Conservation (phyloP, 2,113 vertebrate species). For the Scortum barcoo region DNA sequence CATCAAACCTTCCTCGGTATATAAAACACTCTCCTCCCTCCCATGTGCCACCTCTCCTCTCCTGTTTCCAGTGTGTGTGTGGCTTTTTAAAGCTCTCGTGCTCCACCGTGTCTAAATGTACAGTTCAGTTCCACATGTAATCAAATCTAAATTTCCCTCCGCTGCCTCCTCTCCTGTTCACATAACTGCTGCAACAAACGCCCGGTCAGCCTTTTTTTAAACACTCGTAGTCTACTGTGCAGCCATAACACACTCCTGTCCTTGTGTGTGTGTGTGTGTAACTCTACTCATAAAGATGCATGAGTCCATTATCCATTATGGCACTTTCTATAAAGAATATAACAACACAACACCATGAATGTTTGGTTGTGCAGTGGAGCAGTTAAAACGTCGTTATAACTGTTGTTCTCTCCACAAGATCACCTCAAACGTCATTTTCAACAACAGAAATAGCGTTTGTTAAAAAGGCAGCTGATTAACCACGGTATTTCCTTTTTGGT, state of each 20-base stretch:
- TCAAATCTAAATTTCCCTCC: conserved; percentile 43
- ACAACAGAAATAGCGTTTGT: neutral
- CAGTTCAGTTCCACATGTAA: conserved; percentile 40
- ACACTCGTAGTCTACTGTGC: neutral
- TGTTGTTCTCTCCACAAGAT: too few relatives aligned
- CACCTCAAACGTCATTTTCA: too few relatives aligned
- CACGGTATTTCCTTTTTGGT: neutral
- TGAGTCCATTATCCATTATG: neutral
- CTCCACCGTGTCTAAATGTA: conserved; percentile 26
- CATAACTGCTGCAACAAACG: conserved; percentile 8
- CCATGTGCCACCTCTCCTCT: neutral
- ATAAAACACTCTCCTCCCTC: neutral
- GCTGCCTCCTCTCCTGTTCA: conserved; percentile 11
- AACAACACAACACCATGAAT: too few relatives aligned
- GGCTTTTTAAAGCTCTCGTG: conserved; percentile 33
- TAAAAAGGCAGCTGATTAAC: neutral
- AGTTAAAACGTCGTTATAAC: too few relatives aligned
- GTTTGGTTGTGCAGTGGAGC: too few relatives aligned
- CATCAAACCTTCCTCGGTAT: conserved; percentile 51
- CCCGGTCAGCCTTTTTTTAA: conserved; percentile 21
- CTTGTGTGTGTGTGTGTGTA: too few relatives aligned
- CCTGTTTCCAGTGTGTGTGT: conserved; percentile 7
- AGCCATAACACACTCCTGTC: neutral
- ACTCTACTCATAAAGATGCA: neutral
- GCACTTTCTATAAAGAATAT: too few relatives aligned